A percentile compares a stretch with the other conserved stretches of the same genome.
These are phyloP conservation scores for Reticulitermes speratus DNA, from an alignment of 1,140 invertebrate genomes.

Conservation along the genomic window DNA sequence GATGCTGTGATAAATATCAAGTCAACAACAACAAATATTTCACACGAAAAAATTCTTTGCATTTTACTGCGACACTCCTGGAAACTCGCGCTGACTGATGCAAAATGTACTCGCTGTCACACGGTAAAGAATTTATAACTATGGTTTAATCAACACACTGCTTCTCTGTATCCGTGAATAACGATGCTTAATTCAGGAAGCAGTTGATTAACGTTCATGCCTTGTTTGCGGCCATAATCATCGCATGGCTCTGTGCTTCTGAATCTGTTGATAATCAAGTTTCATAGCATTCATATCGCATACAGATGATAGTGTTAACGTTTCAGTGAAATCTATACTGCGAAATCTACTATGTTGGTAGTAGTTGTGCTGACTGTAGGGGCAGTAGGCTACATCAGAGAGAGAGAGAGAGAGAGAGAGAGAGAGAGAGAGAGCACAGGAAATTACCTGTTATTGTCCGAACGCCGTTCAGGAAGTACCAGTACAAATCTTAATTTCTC, in stretches of 20 bases:
- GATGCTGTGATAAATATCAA: no score
- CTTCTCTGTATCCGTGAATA: background rate
- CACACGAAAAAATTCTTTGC: no score
- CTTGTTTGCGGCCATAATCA: background rate
- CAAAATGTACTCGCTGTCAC: no score
- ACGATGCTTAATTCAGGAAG: background rate
- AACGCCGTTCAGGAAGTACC: background rate
- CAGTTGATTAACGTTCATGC: background rate
- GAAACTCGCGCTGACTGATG: no score
- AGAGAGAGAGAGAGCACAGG: background rate
- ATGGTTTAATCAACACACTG: background rate
- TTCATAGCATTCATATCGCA: background rate
- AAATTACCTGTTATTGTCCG: background rate
- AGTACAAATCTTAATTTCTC: background rate
- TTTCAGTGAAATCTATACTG: constrained; percentile 2
- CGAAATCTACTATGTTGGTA: no score
- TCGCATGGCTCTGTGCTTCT: background rate
- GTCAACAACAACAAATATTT: no score
- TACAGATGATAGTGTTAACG: constrained; percentile 2
- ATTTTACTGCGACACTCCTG: no score
- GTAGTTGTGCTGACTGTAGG: background rate
- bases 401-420: no score
- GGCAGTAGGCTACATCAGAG: background rate
- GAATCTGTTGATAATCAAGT: background rate
- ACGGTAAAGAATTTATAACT: background rate